Evolutionary conservation across 2,888 invertebrate species (phyloP).

Genomic region (Steromphala cineraria): DNA sequence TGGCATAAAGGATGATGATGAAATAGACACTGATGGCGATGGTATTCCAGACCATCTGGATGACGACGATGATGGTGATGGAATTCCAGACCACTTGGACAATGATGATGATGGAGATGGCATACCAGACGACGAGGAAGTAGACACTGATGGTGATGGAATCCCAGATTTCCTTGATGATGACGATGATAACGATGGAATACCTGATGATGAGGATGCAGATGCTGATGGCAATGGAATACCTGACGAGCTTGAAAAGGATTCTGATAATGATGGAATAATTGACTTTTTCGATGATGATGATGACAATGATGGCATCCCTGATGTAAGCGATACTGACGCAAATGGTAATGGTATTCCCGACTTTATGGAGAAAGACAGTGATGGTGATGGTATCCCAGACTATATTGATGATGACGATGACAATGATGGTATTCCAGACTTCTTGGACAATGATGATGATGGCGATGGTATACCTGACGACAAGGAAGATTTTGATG

Average conservation of each 20-base stretch:
- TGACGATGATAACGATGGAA: constrained; percentile 67
- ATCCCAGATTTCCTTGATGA: constrained; percentile 59
- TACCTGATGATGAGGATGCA: constrained; percentile 56
- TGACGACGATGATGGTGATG: constrained; percentile 62
- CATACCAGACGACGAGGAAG: constrained; percentile 43
- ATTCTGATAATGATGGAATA: constrained; percentile 61
- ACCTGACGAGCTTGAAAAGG: constrained; percentile 53
- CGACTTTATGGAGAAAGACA: constrained; percentile 48
- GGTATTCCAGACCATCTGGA: constrained; percentile 70
- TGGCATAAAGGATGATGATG: constrained; percentile 58
- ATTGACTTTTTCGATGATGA: constrained; percentile 60
- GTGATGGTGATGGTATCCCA: constrained; percentile 59
- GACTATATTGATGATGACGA: constrained; percentile 47
- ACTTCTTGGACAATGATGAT: constrained; percentile 45
- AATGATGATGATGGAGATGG: constrained; percentile 65
- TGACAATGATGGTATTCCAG: constrained; percentile 62
- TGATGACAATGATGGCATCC: constrained; percentile 53
- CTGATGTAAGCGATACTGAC: constrained; percentile 42
- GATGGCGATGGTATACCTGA: constrained; percentile 43
- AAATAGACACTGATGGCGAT: constrained; percentile 64
- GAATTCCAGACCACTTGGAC: constrained; percentile 64
- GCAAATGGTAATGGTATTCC: constrained; percentile 51
- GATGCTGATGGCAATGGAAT: constrained; percentile 66
- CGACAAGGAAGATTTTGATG: constrained; percentile 43
- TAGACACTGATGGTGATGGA: constrained; percentile 63